A percentile compares a stretch with the other conserved stretches of the same genome.
These are phyloP conservation scores for Troides helena DNA, from an alignment of 2,888 invertebrate species.

Conservation along the genomic window DNA sequence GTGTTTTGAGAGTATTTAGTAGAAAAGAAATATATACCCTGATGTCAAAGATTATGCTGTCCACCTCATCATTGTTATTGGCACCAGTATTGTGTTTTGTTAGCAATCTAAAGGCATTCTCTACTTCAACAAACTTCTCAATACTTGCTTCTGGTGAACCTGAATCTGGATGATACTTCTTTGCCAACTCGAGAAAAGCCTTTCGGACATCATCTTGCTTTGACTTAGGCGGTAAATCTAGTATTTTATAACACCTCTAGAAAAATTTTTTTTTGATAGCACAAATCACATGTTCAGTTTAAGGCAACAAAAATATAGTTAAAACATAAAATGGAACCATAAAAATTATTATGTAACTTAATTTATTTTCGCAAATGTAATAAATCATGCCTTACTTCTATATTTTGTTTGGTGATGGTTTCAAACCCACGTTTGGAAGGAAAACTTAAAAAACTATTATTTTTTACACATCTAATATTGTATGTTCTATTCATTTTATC, in stretches of 20 bases:
- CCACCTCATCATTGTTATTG: conserved; percentile 75
- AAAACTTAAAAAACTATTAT: conserved; percentile 8
- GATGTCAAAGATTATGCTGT: conserved; percentile 82
- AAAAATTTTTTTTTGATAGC: not conserved
- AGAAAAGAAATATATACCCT: conserved; percentile 60
- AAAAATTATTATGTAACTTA: not conserved
- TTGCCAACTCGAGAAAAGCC: conserved; percentile 88
- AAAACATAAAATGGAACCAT: too few species aligned
- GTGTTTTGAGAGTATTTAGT: not conserved
- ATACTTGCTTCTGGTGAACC: conserved; percentile 85
- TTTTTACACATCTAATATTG: not conserved
- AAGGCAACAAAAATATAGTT: too few species aligned
- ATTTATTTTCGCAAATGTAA: not conserved
- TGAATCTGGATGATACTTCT: conserved; percentile 92
- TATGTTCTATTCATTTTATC: conserved; percentile 15
- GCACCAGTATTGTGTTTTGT: conserved; percentile 82
- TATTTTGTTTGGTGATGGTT: conserved; percentile 27
- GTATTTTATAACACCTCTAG: conserved; percentile 84
- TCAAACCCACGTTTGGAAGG: conserved; percentile 25
- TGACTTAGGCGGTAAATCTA: conserved; percentile 84
- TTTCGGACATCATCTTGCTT: conserved; percentile 86
- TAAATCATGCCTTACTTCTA: conserved; percentile 14
- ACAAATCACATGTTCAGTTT: too few species aligned
- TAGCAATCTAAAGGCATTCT: conserved; percentile 86
- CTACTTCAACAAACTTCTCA: conserved; percentile 87